phyloP scores from a whole-genome alignment of 2,113 vertebrate species.

The Microtus pennsylvanicus region DNA sequence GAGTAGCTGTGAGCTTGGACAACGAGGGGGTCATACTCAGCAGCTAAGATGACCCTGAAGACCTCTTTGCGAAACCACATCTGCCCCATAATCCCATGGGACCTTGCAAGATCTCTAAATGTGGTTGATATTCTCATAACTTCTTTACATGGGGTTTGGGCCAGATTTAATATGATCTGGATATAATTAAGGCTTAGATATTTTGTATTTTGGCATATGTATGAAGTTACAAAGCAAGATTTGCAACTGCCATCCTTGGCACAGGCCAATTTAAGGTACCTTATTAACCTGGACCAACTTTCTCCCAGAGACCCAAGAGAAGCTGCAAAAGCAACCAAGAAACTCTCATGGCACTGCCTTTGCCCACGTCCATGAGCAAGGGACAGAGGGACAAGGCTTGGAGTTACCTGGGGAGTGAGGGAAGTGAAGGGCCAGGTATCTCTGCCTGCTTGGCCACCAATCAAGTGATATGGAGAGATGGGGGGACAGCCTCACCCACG shows the following conservation, averaged over 20 bases:
- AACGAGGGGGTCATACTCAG: background rate
- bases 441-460: background rate
- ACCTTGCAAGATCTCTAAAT: background rate
- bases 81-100: background rate
- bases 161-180: slow-evolving; percentile 1
- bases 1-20: background rate
- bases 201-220: background rate
- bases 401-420: too few species aligned
- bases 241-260: background rate
- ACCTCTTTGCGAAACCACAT: background rate
- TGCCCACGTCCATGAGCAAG: background rate
- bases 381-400: background rate
- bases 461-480: fast-evolving
- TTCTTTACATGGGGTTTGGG: background rate
- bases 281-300: background rate
- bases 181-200: background rate
- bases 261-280: background rate
- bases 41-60: background rate
- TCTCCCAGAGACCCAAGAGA: background rate
- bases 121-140: background rate
- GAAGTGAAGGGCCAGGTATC: background rate
- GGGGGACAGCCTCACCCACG: background rate
- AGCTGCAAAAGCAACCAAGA: background rate
- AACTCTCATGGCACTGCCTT: background rate
- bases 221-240: background rate